Evolutionary conservation across 2,797 vertebrate species (phyloP), one percentile per base, ranked within the genome.

Genomic region (Bradypus variegatus): DNA sequence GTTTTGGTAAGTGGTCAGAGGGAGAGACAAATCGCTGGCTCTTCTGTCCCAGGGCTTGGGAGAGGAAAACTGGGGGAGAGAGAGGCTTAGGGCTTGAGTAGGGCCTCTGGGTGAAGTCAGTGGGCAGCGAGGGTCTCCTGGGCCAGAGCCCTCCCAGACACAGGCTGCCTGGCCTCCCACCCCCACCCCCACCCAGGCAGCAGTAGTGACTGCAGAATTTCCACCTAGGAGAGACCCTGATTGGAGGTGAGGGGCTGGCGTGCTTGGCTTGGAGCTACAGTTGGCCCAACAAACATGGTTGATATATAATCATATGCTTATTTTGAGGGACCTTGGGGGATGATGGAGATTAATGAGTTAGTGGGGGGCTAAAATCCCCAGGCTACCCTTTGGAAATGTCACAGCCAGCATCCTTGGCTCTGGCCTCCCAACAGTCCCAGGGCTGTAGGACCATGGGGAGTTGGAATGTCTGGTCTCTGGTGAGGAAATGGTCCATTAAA

Each of bases 391-490:
- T 69, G 65, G 65, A 16, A 69, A 18, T n/a, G 33, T 18, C 33
- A 19, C 65, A 8, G 33, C 33, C 16, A 48, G 41, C 16, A n/a
- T n/a, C 8, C 31, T 76, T 76, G 64, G 33, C 41, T 48, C 41
- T 2, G 6, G 75, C 38, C 50, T 85, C 58, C 18, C 53, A n/a
- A 25, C 9, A 25, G 27, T 78, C 48, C 67, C n/a, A 27, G 38
- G 69, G 55, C 76, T 73, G 38, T 12, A 13, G 36, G 65, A 36
- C 50, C 2, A 14, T 50, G 50, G 38, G 53, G 8, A 58, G 4
- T 2, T 41, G 84, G 38, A 3, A 0, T 1, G 0, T 18, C 36
- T 36, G 27, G 23, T 65, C 58, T 5, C 33, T 19, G 6, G 21
- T 2, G 64, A 78, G 25, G 65, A n/a, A 33, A n/a, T 4, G 50